phyloP scores from a whole-genome alignment of 1,140 invertebrate genomes.

The Temnothorax curvispinosus region DNA sequence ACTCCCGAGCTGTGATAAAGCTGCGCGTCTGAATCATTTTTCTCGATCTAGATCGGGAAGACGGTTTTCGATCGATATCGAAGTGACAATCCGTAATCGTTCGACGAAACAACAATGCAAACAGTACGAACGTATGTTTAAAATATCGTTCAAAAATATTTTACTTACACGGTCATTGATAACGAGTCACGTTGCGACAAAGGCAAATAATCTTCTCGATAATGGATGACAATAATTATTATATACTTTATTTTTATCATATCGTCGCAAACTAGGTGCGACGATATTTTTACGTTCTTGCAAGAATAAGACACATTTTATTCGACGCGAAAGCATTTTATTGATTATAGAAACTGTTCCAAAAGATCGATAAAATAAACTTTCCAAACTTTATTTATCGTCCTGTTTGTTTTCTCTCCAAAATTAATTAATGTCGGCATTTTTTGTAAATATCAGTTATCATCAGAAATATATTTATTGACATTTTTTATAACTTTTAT shows the following conservation, averaged over 20 bases:
- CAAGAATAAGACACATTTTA: neutral
- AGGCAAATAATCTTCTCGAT: neutral
- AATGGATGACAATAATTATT: neutral
- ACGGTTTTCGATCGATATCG: no score
- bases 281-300: neutral
- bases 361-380: conserved; percentile 2
- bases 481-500: neutral
- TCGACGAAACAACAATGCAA: neutral
- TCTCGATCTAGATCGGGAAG: neutral
- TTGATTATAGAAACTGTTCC: neutral
- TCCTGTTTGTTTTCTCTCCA: neutral
- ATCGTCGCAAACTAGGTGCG: neutral
- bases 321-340: neutral
- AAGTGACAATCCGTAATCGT: no score
- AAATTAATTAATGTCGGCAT: neutral
- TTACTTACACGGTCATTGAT: neutral
- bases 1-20: neutral
- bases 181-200: conserved; percentile 11
- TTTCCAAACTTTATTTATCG: neutral
- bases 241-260: neutral
- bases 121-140: neutral
- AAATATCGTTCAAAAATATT: neutral
- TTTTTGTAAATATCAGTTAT: neutral
- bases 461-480: neutral
- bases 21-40: neutral